phyloP scores from a whole-genome alignment of 2,797 vertebrate species.

The Cyclura pinguis region DNA sequence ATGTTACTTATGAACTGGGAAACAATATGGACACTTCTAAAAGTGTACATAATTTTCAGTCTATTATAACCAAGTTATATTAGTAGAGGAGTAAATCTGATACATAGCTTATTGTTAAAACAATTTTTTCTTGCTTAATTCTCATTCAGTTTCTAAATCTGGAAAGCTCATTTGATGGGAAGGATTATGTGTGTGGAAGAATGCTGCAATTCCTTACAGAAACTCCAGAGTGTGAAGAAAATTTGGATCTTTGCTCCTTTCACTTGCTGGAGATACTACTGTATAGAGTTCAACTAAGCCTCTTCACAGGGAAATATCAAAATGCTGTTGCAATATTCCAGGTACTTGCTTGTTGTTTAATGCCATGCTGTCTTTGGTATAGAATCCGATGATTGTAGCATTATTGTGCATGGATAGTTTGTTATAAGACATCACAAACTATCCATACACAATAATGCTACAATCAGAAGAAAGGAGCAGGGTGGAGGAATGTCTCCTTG shows the following conservation, averaged over 20 bases:
- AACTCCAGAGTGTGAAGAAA: slow-evolving; percentile 66
- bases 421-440: neutral
- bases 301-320: slow-evolving; percentile 89
- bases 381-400: neutral
- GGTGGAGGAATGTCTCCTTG: neutral
- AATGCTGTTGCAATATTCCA: slow-evolving; percentile 88
- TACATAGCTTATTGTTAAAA: neutral
- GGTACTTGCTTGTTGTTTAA: slow-evolving; percentile 77
- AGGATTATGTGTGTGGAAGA: slow-evolving; percentile 91
- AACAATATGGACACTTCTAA: neutral
- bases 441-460: too few species aligned
- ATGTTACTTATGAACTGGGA: neutral
- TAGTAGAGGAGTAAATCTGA: neutral
- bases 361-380: slow-evolving; percentile 6
- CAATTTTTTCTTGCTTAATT: slow-evolving; percentile 27
- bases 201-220: slow-evolving; percentile 87
- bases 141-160: slow-evolving; percentile 87
- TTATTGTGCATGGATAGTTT: neutral
- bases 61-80: neutral
- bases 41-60: neutral
- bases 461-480: neutral
- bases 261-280: slow-evolving; percentile 92
- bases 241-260: slow-evolving; percentile 85
- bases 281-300: slow-evolving; percentile 89
- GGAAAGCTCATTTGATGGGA: slow-evolving; percentile 93